Conservation (phyloP, 2,113 vertebrate genomes). For the Petromus typicus region DNA sequence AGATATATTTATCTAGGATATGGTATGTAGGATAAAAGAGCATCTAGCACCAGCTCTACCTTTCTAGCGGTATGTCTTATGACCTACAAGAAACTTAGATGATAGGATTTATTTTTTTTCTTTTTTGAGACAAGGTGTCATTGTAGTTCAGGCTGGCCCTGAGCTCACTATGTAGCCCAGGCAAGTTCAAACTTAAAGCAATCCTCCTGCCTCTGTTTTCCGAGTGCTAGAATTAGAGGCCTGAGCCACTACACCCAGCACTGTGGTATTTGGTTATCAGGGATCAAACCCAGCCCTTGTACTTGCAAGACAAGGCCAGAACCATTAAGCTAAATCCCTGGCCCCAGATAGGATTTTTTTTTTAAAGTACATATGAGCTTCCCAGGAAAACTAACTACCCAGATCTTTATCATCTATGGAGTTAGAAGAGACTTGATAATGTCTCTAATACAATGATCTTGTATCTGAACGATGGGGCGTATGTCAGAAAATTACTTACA, state of each 20-base stretch:
- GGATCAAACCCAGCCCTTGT: too few relatives aligned
- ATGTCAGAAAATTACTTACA: not conserved
- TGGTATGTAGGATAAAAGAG: conserved; percentile 45
- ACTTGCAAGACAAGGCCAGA: too few relatives aligned
- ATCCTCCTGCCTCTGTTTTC: too few relatives aligned
- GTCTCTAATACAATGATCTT: not conserved
- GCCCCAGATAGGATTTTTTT: too few relatives aligned
- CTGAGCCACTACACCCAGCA: too few relatives aligned
- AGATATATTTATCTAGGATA: conserved; percentile 55
- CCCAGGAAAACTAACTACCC: not conserved
- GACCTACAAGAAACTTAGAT: not conserved
- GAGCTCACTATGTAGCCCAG: too few relatives aligned
- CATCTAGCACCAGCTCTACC: conserved; percentile 26
- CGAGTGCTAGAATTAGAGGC: too few relatives aligned
- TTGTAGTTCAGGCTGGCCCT: too few relatives aligned
- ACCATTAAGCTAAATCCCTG: too few relatives aligned
- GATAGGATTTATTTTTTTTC: not conserved
- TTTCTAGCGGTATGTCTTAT: not conserved
- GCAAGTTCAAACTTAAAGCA: too few relatives aligned
- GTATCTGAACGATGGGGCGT: not conserved
- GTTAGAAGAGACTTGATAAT: not conserved
- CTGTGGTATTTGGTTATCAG: too few relatives aligned
- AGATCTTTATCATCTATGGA: not conserved
- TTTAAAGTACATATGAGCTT: not conserved
- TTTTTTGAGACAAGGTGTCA: not conserved